A percentile compares a stretch with the other conserved stretches of the same genome.
phyloP scores from a whole-genome alignment of 1,140 invertebrate species.

The Hydropsyche tenuis region DNA sequence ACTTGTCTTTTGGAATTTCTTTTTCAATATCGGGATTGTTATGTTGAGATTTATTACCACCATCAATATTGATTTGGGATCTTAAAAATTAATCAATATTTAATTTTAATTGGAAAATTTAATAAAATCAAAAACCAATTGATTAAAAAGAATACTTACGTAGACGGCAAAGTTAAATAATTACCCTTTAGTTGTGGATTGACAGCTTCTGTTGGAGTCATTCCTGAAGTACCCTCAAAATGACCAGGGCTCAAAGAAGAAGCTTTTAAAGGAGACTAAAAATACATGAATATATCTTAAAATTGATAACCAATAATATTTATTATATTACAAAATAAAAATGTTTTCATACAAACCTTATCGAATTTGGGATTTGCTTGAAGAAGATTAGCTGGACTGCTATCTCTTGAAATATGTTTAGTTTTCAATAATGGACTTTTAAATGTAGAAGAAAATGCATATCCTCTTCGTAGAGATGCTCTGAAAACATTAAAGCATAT shows the following conservation, averaged over 20 bases:
- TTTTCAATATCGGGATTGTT: neutral
- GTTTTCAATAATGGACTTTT: conserved; percentile 46
- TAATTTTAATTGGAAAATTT: neutral
- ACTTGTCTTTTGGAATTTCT: neutral
- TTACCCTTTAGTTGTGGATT: neutral
- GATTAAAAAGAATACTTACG: conserved; percentile 1
- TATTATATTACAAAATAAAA: neutral
- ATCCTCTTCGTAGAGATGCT: conserved; percentile 37
- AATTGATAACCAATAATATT: neutral
- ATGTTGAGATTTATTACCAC: neutral
- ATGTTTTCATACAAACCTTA: conserved; percentile 11
- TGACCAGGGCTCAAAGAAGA: neutral
- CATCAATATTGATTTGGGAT: neutral
- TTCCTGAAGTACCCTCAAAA: neutral
- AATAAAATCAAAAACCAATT: neutral
- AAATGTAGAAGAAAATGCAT: conserved; percentile 38
- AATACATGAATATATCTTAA: neutral
- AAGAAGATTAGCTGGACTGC: conserved; percentile 1
- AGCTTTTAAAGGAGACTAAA: neutral
- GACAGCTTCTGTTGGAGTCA: neutral
- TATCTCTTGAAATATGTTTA: conserved; percentile 41
- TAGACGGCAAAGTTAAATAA: neutral
- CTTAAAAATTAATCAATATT: neutral
- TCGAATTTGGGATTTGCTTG: neutral
- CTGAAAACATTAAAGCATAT: conserved; percentile 20